Conservation (phyloP, 2,888 invertebrate genomes). For the Ommatoiulus sabulosus region DNA sequence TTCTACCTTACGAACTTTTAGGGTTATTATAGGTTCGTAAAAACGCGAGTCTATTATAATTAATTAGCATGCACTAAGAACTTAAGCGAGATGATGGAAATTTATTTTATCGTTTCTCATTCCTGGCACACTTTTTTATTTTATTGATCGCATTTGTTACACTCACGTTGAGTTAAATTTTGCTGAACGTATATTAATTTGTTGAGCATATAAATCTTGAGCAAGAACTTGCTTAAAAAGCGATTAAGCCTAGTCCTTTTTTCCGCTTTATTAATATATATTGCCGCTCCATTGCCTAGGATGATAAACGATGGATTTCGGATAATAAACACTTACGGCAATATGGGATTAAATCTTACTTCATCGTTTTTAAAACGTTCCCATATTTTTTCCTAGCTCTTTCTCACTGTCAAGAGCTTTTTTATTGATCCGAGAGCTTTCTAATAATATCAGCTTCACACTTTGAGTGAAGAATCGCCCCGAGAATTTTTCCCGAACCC, state of each 20-base stretch:
- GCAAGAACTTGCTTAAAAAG: conserved; percentile 43
- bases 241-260: conserved; percentile 31
- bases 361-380: conserved; percentile 40
- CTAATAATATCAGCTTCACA: conserved; percentile 29
- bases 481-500: background rate
- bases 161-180: background rate
- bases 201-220: background rate
- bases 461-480: background rate
- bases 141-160: conserved; percentile 13
- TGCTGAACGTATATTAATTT: background rate
- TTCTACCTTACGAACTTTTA: too few species aligned
- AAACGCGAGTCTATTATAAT: too few species aligned
- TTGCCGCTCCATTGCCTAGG: background rate
- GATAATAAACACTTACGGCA: conserved; percentile 39
- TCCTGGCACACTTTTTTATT: background rate
- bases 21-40: too few species aligned
- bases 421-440: conserved; percentile 30
- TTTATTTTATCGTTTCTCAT: background rate
- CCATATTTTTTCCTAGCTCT: background rate
- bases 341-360: conserved; percentile 40
- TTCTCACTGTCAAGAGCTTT: conserved; percentile 7
- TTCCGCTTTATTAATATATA: conserved; percentile 43
- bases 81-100: background rate
- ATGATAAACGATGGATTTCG: conserved; percentile 42
- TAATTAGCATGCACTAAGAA: background rate